Conservation (phyloP, 2,888 invertebrate genomes). For the Bombyx huttoni region DNA sequence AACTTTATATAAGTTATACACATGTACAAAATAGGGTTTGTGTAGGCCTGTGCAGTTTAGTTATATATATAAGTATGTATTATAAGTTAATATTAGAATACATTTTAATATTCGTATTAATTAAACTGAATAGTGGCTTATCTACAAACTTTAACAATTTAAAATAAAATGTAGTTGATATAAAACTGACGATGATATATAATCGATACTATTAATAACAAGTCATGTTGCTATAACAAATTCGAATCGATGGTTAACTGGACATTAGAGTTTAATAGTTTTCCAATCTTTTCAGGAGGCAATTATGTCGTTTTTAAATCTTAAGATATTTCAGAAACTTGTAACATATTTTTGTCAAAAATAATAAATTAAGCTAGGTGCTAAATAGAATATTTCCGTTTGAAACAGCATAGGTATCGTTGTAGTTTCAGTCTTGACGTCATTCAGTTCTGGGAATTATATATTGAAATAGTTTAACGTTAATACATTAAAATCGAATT, state of each 20-base stretch:
- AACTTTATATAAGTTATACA: conserved; percentile 52
- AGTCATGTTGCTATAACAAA: neutral
- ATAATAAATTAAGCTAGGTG: conserved; percentile 35
- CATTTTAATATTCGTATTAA: neutral
- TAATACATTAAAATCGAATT: no score
- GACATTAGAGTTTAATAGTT: neutral
- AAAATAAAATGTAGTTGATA: neutral
- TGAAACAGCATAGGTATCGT: conserved; percentile 46
- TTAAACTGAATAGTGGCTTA: neutral
- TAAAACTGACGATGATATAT: neutral
- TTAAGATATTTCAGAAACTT: neutral
- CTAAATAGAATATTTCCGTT: conserved; percentile 21
- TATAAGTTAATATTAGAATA: neutral
- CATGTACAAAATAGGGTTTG: conserved; percentile 38
- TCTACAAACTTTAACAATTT: conserved; percentile 1
- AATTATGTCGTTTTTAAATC: neutral
- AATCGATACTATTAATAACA: neutral
- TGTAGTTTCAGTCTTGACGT: conserved; percentile 56
- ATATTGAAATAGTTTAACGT: neutral
- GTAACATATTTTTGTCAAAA: conserved; percentile 11
- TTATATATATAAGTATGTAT: neutral
- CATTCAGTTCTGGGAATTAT: conserved; percentile 44
- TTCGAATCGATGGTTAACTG: neutral
- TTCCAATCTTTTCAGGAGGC: neutral
- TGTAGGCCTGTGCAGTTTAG: neutral